Percentiles rank a stretch among this genome's conserved stretches.
Evolutionary conservation across 2,113 vertebrate species (phyloP).

Genomic region (Poeciliopsis retropinna): DNA sequence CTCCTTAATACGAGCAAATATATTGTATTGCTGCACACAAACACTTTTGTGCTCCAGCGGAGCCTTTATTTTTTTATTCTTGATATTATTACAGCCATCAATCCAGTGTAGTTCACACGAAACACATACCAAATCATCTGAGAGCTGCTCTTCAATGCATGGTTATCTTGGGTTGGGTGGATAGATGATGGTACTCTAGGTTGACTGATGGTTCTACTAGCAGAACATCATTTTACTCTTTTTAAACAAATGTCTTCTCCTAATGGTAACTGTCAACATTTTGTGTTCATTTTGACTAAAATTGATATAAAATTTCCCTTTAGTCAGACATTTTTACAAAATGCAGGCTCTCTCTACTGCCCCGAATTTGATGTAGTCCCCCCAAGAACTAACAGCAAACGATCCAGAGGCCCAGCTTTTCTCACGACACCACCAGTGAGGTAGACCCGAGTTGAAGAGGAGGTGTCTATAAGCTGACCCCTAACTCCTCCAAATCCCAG

Average conservation of each 20-base stretch:
- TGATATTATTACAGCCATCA: conserved; percentile 24
- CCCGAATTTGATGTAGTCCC: too few relatives aligned
- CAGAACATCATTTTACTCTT: background rate
- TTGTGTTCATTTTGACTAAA: background rate
- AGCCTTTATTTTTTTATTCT: conserved; percentile 18
- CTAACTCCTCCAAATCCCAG: conserved; percentile 64
- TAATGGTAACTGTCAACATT: background rate
- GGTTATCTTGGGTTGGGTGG: background rate
- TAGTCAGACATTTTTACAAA: background rate
- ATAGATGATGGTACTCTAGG: conserved; percentile 23
- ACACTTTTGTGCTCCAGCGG: background rate
- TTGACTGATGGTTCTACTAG: conserved; percentile 41
- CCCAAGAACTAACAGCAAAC: background rate
- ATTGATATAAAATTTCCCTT: background rate
- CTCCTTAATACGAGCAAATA: background rate
- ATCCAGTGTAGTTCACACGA: conserved; percentile 28
- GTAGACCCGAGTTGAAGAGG: conserved; percentile 47
- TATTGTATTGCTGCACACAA: background rate
- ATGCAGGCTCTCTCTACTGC: background rate
- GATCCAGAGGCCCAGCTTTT: conserved; percentile 24
- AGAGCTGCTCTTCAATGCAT: background rate
- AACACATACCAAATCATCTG: conserved; percentile 1
- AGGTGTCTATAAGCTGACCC: conserved; percentile 63
- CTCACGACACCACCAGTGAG: conserved; percentile 36
- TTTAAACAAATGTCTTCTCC: background rate